These are phyloP conservation scores for Pluvianellus socialis DNA, from an alignment of 2,113 vertebrate genomes.

Conservation along the genomic window DNA sequence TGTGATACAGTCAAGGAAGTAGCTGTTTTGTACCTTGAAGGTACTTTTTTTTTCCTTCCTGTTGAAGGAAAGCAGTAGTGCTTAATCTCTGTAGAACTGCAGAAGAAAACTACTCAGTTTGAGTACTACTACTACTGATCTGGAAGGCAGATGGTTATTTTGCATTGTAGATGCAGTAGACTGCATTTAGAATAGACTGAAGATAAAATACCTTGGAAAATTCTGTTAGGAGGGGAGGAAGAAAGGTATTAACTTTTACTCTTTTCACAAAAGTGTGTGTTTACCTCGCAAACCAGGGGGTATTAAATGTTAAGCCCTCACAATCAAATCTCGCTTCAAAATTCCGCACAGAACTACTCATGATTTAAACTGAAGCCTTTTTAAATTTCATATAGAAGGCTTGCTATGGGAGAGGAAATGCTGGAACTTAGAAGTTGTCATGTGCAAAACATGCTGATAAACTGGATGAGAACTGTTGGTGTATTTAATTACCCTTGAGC, in stretches of 20 bases:
- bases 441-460: not conserved
- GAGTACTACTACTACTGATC: no score
- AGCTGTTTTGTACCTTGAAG: rapidly evolving
- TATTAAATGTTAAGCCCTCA: not conserved
- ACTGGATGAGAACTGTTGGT: not conserved
- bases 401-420: not conserved
- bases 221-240: not conserved
- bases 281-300: rapidly evolving
- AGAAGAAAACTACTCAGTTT: rapidly evolving
- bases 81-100: rapidly evolving
- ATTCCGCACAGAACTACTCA: rapidly evolving
- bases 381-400: rapidly evolving
- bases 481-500: not conserved
- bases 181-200: not conserved
- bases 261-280: not conserved
- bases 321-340: rapidly evolving
- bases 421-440: not conserved
- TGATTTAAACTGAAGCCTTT: not conserved
- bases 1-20: rapidly evolving
- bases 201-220: not conserved
- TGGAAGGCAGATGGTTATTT: not conserved
- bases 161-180: rapidly evolving
- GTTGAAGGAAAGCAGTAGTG: not conserved
- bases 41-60: rapidly evolving
- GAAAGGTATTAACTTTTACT: rapidly evolving